These are phyloP conservation scores for Upupa epops DNA, from an alignment of 2,113 vertebrate genomes.

Conservation along the genomic window DNA sequence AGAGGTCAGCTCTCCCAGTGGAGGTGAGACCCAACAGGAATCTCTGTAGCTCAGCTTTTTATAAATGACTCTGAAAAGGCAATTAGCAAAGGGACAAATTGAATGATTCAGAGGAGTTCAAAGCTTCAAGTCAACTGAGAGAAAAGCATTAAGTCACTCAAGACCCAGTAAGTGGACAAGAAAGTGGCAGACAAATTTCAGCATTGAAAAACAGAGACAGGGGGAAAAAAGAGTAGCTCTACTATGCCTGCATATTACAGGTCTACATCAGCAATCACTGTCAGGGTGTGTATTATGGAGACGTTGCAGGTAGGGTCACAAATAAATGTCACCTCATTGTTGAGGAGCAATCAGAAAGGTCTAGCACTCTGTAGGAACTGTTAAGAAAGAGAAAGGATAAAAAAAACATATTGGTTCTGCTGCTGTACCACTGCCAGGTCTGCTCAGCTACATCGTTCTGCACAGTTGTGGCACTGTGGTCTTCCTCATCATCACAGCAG, in stretches of 20 bases:
- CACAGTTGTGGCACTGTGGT: not conserved
- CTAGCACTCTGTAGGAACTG: not conserved
- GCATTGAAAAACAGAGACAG: not conserved
- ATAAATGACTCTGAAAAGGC: not conserved
- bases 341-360: not conserved
- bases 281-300: not conserved
- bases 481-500: not conserved
- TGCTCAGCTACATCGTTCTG: not conserved
- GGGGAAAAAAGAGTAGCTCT: not conserved
- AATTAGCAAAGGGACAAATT: conserved; percentile 32
- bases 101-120: conserved; percentile 24
- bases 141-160: not conserved
- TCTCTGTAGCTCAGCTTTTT: conserved; percentile 1
- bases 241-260: not conserved
- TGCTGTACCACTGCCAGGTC: not conserved
- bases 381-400: not conserved
- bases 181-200: not conserved
- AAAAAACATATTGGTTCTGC: not conserved
- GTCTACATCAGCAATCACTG: not conserved
- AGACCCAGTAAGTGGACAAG: not conserved
- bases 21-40: not conserved
- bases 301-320: not conserved
- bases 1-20: not conserved
- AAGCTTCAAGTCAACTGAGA: not conserved
- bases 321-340: not conserved